Evolutionary conservation across 64 coral and sea anemone species (phyloP), one percentile per base, ranked within the genome.

Genomic region (Pocillopora damicornis): DNA sequence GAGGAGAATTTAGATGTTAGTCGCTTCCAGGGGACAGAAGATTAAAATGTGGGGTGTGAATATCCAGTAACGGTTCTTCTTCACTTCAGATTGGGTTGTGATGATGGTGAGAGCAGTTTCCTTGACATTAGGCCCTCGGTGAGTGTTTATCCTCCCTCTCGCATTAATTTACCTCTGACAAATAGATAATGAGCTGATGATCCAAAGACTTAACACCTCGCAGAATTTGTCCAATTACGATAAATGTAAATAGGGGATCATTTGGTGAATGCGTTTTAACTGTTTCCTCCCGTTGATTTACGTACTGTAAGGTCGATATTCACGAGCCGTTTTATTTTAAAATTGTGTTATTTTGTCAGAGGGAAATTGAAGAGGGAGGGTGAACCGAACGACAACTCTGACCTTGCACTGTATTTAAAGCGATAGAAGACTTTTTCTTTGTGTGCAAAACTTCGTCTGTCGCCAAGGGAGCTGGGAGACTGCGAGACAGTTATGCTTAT

Each of bases 81-180:
- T 58, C 65, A 85, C 38, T 72, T 85, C 10, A 85, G 81, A 85
- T 85, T 85, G 81, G 81, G 81, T 85, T 85, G 26, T 72, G 81
- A 85, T 72, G 81, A 85, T 85, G 81, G 65, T 66, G 64, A 85
- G 30, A 57, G 80, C 34, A 30, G 37, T 85, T 58, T 85, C 25
- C 63, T 65, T 85, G 81, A 85, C 81, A 72, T 85, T 37, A 51
- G 42, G 7, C n/a, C 81, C 58, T 85, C 38, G 81, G 81, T 85
- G 72, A 85, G 81, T 85, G 81, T 22, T 57, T 20, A 73, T 72
- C 37, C 65, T 72, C 65, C 37, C 81, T 85, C 80, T 42, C 34
- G 20, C 13, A 20, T 45, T 68, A 71, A n/a, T 73, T 58, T 14
- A 72, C 81, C 81, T 85, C 81, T 85, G 81, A 85, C 81, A 85